Conservation (phyloP, 2,113 vertebrate species). For the Oophaga pumilio region DNA sequence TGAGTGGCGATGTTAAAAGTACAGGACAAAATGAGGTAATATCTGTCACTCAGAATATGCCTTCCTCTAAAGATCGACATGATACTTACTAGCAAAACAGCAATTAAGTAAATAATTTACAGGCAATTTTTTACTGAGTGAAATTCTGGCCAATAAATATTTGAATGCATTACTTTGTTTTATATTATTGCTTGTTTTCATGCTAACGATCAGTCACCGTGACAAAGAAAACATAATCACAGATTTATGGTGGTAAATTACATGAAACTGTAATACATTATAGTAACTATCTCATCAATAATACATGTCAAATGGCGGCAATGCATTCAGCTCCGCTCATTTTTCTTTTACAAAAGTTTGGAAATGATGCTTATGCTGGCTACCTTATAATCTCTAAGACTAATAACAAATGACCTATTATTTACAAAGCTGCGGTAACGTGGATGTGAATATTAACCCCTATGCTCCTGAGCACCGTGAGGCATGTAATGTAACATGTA, state of each 20-base stretch:
- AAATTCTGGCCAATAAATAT: conserved; percentile 54
- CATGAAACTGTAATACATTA: conserved; percentile 43
- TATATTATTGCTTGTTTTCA: conserved; percentile 54
- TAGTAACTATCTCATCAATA: conserved; percentile 45
- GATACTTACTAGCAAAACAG: conserved; percentile 42
- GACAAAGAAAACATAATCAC: conserved; percentile 50
- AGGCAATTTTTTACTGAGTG: conserved; percentile 18
- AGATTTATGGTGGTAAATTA: conserved; percentile 51
- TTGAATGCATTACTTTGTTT: conserved; percentile 55
- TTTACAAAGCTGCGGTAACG: background rate
- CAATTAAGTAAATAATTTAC: conserved; percentile 55
- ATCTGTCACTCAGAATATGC: conserved; percentile 46
- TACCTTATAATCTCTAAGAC: conserved; percentile 9
- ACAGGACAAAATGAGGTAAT: conserved; percentile 47
- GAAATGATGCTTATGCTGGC: conserved; percentile 4
- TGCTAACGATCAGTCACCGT: conserved; percentile 52
- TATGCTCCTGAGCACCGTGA: background rate
- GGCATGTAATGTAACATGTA: background rate
- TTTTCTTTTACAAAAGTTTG: conserved; percentile 22
- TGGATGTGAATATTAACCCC: background rate
- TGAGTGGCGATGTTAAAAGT: conserved; percentile 32
- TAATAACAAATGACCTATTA: background rate
- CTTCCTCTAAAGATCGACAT: conserved; percentile 28
- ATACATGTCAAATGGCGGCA: conserved; percentile 11
- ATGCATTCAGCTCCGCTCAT: background rate